A percentile compares a stretch with the other conserved stretches of the same genome.
Conservation (phyloP, 2,888 invertebrate species). For the Agriopis marginaria region DNA sequence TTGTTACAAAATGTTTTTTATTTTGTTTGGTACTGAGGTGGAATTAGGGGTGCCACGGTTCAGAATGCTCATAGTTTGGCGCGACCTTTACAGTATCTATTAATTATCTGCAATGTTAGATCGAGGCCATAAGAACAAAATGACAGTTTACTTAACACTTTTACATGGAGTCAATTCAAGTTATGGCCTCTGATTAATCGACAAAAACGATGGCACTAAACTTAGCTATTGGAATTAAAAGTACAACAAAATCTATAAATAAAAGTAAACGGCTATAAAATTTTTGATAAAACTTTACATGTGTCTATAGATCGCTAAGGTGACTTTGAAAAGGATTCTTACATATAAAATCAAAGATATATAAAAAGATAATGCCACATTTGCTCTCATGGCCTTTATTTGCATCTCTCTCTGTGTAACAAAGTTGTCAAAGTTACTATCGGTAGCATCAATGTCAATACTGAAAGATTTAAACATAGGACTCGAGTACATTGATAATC, state of each 20-base stretch:
- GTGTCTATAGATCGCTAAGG: background rate
- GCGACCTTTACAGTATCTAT: background rate
- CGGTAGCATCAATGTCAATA: constrained; percentile 24
- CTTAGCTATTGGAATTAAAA: background rate
- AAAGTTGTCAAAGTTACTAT: constrained; percentile 29
- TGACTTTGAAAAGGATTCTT: background rate
- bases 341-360: constrained; percentile 22
- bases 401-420: constrained; percentile 32
- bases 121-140: constrained; percentile 29
- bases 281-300: constrained; percentile 8
- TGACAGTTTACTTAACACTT: background rate
- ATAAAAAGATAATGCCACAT: constrained; percentile 31
- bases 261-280: constrained; percentile 11
- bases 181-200: constrained; percentile 7
- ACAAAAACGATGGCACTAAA: constrained; percentile 2
- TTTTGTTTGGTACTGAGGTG: too few species aligned
- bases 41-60: too few species aligned
- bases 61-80: background rate
- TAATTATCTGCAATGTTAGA: constrained; percentile 11
- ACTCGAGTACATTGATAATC: constrained; percentile 25
- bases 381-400: constrained; percentile 36
- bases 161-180: background rate
- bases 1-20: background rate
- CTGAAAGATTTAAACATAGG: constrained; percentile 29
- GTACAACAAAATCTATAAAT: background rate